Evolutionary conservation across 2,888 invertebrate genomes (phyloP), one percentile per base, ranked within the genome.

Genomic region (Andrena marginata): DNA sequence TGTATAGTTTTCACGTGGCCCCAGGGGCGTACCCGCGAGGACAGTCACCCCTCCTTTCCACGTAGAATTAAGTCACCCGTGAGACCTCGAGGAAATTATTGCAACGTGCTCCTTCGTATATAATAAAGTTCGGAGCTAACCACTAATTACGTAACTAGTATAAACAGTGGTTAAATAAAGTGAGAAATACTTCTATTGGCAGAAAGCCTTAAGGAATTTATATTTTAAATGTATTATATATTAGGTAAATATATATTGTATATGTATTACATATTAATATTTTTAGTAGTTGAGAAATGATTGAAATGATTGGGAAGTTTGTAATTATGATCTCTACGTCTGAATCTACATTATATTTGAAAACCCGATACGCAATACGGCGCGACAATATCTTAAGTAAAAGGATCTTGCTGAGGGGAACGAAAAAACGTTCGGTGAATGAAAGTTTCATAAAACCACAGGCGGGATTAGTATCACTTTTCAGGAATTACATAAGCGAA

Each of bases 1-100:
- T 82, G 85, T 80, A 86, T 74, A 82, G 77, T 87, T 90, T 90
- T 91, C 89, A 89, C 90, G 86, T 87, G 88, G 83, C 54, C 65
- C 62, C 87, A 89, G 87, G 77, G 73, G 69, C 82, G 86, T 81
- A 80, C 42, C 48, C 20, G 13, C n/a, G 5, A 51, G 2, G 54
- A 62, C 33, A 63, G 60, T 23, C 20, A 65, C 51, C 75, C 63
- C 35, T 7, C 2, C 29, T 60, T 42, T 23, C 10, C 20, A 26
- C 0, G 10, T 4, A 16, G 16, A 33, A 26, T 23, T n/a, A 5
- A 63, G 33, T 20, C 13, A 35, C 26, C 35, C 0, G 10, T 29
- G 7, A 13, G 56, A 23, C 23, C 35, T 26, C 26, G 20, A 51
- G 20, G 0, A 51, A 51, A 51, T 51, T 20, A 8, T 51, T 8